Evolutionary conservation across 2,113 vertebrate species (phyloP).

Genomic region (Leptobrachium ailaonicum): DNA sequence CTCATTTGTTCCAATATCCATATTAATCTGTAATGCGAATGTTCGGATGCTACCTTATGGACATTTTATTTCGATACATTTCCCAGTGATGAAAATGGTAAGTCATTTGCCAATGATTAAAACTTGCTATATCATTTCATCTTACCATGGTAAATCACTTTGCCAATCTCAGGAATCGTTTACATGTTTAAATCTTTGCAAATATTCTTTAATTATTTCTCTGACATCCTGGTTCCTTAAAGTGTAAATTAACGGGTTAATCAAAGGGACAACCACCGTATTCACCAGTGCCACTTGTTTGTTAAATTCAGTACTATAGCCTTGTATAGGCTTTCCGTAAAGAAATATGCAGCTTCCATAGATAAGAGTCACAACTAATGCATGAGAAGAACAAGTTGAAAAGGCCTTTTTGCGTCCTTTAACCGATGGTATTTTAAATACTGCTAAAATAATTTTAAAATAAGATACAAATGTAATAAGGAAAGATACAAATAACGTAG

Average conservation of each 20-base stretch:
- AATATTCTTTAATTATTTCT: slow-evolving; percentile 5
- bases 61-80: too few species aligned
- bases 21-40: too few species aligned
- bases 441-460: slow-evolving; percentile 37
- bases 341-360: slow-evolving; percentile 61
- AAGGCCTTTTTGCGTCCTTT: slow-evolving; percentile 49
- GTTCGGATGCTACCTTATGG: too few species aligned
- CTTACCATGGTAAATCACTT: too few species aligned
- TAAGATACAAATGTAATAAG: slow-evolving; percentile 49
- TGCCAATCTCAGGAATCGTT: too few species aligned
- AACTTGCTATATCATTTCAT: too few species aligned
- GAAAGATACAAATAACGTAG: slow-evolving; percentile 53
- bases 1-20: too few species aligned
- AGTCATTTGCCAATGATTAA: too few species aligned
- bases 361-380: slow-evolving; percentile 56
- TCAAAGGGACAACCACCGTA: slow-evolving; percentile 53
- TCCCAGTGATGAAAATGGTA: too few species aligned
- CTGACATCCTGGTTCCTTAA: slow-evolving; percentile 58
- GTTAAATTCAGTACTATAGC: slow-evolving; percentile 49
- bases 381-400: slow-evolving; percentile 54
- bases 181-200: too few species aligned
- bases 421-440: slow-evolving; percentile 39
- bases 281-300: slow-evolving; percentile 55
- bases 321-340: slow-evolving; percentile 54
- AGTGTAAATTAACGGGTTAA: slow-evolving; percentile 56